Evolutionary conservation across 2,888 invertebrate species (phyloP), one percentile per base, ranked within the genome.

Genomic region (Pyrgus malvae): DNA sequence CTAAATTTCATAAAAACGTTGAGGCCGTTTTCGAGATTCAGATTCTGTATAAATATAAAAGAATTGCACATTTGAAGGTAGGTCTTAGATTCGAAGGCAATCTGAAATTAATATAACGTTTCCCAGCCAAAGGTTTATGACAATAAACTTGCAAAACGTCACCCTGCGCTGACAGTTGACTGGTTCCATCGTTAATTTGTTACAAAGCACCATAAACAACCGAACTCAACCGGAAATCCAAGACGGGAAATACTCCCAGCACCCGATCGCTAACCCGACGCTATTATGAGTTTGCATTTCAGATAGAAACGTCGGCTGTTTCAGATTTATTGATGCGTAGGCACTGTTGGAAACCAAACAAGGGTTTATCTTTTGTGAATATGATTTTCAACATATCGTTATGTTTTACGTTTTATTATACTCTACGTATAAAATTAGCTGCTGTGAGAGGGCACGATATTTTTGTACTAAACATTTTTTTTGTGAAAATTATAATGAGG

Each of bases 121-220:
- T n/a, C n/a, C n/a, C n/a, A n/a, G n/a, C n/a, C 29, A 44, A 25
- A 25, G 23, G 8, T 16, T 1, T 12, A 11, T 12, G 12, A 31
- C 11, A 11, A 31, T 1, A 33, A 33, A 12, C 12, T n/a, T n/a
- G n/a, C 12, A 33, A 3, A 14, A 33, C 33, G 14, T 12, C 31
- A 33, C 16, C 8, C 14, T 14, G 11, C 33, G 33, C 33, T 78
- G 87, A 84, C 84, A 83, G 78, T 78, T 85, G 82, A 85, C 80
- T 83, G 84, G 83, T 81, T 83, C 67, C 66, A 76, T 80, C 78
- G 79, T 86, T 88, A 88, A 87, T 88, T 84, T 80, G 80, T 79
- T 78, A 81, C 78, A 70, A 73, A 79, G 77, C 70, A 71, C 71
- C 62, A 61, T 63, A 61, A 61, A 56, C 69, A 67, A 63, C 69